Conservation (phyloP, 2,888 invertebrate species). For the Archaeoteleia sp. region DNA sequence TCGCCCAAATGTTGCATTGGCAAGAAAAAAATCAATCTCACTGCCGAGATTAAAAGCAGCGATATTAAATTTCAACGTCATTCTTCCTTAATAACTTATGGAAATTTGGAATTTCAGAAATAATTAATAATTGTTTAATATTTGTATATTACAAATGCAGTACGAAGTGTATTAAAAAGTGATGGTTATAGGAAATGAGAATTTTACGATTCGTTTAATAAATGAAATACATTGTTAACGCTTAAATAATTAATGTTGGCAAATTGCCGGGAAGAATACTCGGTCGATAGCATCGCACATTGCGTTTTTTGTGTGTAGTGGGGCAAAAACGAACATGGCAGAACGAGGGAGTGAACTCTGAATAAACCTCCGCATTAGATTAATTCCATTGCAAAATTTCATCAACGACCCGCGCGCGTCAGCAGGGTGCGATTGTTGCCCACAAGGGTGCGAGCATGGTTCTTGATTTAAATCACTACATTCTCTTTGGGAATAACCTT, state of each 20-base stretch:
- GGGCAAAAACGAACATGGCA: conserved; percentile 10
- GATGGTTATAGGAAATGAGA: too few relatives aligned
- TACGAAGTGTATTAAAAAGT: too few relatives aligned
- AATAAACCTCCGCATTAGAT: conserved; percentile 56
- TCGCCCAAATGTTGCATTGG: conserved; percentile 40
- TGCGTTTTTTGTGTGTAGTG: conserved; percentile 14
- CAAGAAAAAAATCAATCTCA: conserved; percentile 30
- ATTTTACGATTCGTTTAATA: neutral
- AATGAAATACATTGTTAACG: neutral
- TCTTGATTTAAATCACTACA: conserved; percentile 14
- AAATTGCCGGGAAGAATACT: conserved; percentile 12
- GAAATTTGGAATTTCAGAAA: too few relatives aligned
- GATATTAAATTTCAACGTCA: conserved; percentile 27
- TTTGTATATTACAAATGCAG: too few relatives aligned
- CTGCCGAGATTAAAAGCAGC: conserved; percentile 1
- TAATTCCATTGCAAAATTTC: conserved; percentile 56
- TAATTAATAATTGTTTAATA: too few relatives aligned
- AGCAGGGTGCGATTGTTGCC: conserved; percentile 24
- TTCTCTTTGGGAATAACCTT: conserved; percentile 1
- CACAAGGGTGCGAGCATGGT: conserved; percentile 13
- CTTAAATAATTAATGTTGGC: conserved; percentile 22
- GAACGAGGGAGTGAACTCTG: conserved; percentile 5
- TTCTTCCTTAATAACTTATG: too few relatives aligned
- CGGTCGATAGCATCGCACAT: conserved; percentile 9
- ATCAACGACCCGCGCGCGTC: conserved; percentile 15